Conservation (phyloP, 2,888 invertebrate species). For the Parnassius apollo region DNA sequence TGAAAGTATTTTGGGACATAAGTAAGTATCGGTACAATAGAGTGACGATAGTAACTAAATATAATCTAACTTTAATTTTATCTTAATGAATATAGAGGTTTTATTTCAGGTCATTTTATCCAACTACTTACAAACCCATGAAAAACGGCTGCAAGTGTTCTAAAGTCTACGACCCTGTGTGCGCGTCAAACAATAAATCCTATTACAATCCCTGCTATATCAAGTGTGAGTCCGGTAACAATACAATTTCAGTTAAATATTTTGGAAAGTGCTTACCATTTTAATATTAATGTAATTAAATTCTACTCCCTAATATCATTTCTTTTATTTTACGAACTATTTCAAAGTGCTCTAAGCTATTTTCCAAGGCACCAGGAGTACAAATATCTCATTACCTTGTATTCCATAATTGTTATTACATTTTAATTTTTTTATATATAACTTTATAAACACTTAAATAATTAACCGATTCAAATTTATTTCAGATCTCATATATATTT, state of each 20-base stretch:
- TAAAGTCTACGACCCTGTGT: conserved; percentile 60
- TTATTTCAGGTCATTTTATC: conserved; percentile 18
- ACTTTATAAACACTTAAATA: too few species aligned
- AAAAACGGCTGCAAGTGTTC: conserved; percentile 48
- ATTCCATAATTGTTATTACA: too few species aligned
- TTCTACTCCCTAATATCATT: not conserved
- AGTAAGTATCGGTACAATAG: not conserved
- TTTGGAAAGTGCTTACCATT: conserved; percentile 61
- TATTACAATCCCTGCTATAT: conserved; percentile 57
- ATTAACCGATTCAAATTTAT: too few species aligned
- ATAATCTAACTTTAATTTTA: not conserved
- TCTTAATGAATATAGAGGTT: too few species aligned
- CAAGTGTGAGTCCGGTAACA: conserved; percentile 42
- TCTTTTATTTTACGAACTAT: too few species aligned
- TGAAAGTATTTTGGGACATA: conserved; percentile 19
- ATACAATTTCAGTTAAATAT: conserved; percentile 38
- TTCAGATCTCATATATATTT: too few species aligned
- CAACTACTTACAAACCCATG: conserved; percentile 11
- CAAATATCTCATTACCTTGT: too few species aligned
- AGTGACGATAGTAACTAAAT: not conserved
- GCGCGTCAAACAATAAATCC: conserved; percentile 50
- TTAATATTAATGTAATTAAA: conserved; percentile 28
- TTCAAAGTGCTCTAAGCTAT: too few species aligned
- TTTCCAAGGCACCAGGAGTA: too few species aligned
- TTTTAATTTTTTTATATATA: too few species aligned